Evolutionary conservation across 2,797 vertebrate genomes (phyloP).

Genomic region (Pseudocheirus occidentalis): DNA sequence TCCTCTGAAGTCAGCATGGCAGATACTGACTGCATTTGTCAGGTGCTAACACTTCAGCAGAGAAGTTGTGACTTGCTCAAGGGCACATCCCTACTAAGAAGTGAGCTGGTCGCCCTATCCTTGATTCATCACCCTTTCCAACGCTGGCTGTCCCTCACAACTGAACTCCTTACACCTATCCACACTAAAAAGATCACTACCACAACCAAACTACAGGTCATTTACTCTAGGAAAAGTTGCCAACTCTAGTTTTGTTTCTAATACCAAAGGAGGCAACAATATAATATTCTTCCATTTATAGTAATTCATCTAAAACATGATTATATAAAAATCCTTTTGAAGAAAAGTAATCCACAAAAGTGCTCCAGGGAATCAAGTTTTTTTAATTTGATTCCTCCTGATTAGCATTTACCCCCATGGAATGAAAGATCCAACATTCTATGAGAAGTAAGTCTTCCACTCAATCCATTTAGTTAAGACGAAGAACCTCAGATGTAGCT

Average conservation of each 20-base stretch:
- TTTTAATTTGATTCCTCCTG: neutral
- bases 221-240: neutral
- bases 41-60: neutral
- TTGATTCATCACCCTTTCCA: neutral
- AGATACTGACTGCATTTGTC: neutral
- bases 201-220: neutral
- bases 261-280: neutral
- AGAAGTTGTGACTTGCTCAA: neutral
- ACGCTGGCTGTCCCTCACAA: neutral
- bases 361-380: slow-evolving; percentile 19
- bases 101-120: neutral
- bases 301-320: neutral
- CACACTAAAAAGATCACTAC: neutral
- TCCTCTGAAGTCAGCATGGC: neutral
- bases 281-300: neutral
- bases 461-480: neutral
- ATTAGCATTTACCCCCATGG: neutral
- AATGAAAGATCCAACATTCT: neutral
- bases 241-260: neutral
- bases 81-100: neutral
- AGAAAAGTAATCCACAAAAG: slow-evolving; percentile 30
- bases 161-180: neutral
- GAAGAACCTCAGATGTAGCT: slow-evolving; percentile 35
- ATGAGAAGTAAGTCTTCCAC: neutral
- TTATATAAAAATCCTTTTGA: slow-evolving; percentile 18